These are phyloP conservation scores for Alentia gelatinosa DNA, from an alignment of 2,888 invertebrate genomes.

Conservation along the genomic window DNA sequence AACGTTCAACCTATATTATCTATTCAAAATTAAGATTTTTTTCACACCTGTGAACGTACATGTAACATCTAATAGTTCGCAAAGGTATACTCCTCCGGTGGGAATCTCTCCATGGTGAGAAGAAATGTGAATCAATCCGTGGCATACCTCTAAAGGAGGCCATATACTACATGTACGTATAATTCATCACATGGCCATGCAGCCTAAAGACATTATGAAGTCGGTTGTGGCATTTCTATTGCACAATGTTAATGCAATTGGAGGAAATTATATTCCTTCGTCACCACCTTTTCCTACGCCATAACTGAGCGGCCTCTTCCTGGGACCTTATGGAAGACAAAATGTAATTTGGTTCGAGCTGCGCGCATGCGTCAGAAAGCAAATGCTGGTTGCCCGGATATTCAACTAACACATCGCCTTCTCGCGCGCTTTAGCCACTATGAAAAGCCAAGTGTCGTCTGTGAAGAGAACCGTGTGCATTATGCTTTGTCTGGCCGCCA, in stretches of 20 bases:
- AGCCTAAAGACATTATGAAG: too few relatives aligned
- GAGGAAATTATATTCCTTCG: neutral
- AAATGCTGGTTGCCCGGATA: neutral
- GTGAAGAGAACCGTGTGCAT: neutral
- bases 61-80: too few relatives aligned
- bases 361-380: neutral
- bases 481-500: neutral
- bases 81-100: too few relatives aligned
- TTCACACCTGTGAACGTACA: too few relatives aligned
- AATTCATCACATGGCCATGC: too few relatives aligned
- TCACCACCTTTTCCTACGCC: neutral
- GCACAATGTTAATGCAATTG: neutral
- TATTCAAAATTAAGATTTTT: too few relatives aligned
- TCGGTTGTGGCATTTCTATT: too few relatives aligned
- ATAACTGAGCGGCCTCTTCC: neutral
- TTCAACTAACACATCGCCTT: neutral
- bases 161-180: too few relatives aligned
- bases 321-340: neutral
- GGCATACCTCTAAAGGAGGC: too few relatives aligned
- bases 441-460: constrained; percentile 17
- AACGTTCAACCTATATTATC: too few relatives aligned
- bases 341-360: neutral
- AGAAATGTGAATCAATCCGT: too few relatives aligned
- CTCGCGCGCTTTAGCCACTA: neutral
- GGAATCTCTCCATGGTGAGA: too few relatives aligned